Evolutionary conservation across 2,113 vertebrate species (phyloP).

Genomic region (Macquaria australasica): DNA sequence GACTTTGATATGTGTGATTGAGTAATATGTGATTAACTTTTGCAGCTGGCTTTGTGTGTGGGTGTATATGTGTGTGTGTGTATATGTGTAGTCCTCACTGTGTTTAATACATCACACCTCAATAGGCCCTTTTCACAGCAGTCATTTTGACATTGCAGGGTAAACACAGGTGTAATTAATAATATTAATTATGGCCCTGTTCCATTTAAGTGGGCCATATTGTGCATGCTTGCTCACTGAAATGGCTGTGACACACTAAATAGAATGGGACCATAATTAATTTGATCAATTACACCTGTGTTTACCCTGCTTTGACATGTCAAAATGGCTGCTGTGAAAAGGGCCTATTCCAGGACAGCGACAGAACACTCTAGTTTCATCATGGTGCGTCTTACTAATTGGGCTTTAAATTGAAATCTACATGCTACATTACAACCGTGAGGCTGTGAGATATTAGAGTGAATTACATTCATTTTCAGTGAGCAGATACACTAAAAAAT

Average conservation of each 20-base stretch:
- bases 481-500: not conserved
- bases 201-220: no score
- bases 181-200: no score
- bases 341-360: not conserved
- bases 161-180: no score
- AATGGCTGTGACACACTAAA: no score
- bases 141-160: no score
- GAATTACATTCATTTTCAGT: not conserved
- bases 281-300: no score
- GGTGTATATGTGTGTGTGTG: not conserved
- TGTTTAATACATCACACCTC: not conserved
- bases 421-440: not conserved
- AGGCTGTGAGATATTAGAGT: not conserved
- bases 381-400: not conserved
- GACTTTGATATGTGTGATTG: not conserved
- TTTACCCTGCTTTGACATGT: no score
- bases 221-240: no score
- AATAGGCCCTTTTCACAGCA: not conserved
- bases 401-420: not conserved
- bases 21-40: not conserved
- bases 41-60: not conserved
- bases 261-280: no score
- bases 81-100: not conserved
- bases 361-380: constrained; percentile 3
- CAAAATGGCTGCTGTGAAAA: no score